Evolutionary conservation across 1,140 invertebrate genomes (phyloP).

Genomic region (Conopomorpha cramerella): DNA sequence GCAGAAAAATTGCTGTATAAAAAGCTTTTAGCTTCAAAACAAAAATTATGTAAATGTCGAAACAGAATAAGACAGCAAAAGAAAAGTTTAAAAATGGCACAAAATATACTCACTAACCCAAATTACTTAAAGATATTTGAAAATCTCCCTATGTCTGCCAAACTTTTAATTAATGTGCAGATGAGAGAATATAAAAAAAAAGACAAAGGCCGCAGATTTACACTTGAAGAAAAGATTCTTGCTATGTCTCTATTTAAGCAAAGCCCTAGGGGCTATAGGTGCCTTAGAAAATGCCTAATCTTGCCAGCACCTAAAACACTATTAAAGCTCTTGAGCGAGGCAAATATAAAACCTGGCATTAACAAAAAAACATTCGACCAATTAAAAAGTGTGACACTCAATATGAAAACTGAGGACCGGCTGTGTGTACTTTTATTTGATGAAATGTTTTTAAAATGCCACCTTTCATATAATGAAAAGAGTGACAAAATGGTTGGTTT

Average conservation of each 20-base stretch:
- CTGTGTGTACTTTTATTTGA: constrained; percentile 11
- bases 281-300: constrained; percentile 4
- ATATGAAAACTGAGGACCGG: constrained; percentile 4
- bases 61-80: too few species aligned
- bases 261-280: constrained; percentile 16
- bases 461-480: constrained; percentile 14
- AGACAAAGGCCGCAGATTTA: constrained; percentile 10
- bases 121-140: not conserved
- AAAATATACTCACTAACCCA: not conserved
- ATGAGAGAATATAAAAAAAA: not conserved
- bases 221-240: constrained; percentile 15
- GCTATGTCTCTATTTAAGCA: constrained; percentile 14
- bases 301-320: constrained; percentile 13
- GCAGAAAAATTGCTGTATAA: too few species aligned
- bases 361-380: constrained; percentile 5
- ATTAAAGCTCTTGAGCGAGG: constrained; percentile 10
- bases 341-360: constrained; percentile 6
- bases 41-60: too few species aligned
- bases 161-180: not conserved
- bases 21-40: too few species aligned
- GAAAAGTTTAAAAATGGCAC: not conserved
- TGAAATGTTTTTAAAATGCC: constrained; percentile 11
- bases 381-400: constrained; percentile 3
- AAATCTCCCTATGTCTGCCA: not conserved
- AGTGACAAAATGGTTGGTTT: constrained; percentile 18